Percentiles rank a stretch among this genome's conserved stretches.
Conservation (phyloP, 2,888 invertebrate genomes). For the Torymus tubicola region DNA sequence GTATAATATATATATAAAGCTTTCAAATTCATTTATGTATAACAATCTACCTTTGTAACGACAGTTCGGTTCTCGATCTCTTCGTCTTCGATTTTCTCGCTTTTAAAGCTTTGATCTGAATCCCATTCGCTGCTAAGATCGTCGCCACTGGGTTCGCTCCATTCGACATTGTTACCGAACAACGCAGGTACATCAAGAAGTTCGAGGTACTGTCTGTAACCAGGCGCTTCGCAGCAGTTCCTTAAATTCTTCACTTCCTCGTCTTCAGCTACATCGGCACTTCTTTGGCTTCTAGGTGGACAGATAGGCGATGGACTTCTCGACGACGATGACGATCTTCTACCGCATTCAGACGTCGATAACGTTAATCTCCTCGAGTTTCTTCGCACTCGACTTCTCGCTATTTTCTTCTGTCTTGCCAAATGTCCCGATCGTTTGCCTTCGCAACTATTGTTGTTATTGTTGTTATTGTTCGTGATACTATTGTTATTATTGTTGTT, state of each 20-base stretch:
- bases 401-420: conserved; percentile 62
- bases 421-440: background rate
- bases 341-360: background rate
- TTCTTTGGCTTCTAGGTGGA: conserved; percentile 57
- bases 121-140: conserved; percentile 96
- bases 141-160: conserved; percentile 93
- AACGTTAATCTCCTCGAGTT: conserved; percentile 64
- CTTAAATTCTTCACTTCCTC: conserved; percentile 36
- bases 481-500: background rate
- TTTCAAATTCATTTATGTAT: background rate
- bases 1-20: background rate
- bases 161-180: conserved; percentile 82
- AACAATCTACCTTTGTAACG: conserved; percentile 25
- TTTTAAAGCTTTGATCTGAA: conserved; percentile 79
- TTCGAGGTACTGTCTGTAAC: conserved; percentile 88
- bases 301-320: conserved; percentile 70
- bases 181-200: conserved; percentile 83
- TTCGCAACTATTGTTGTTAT: background rate
- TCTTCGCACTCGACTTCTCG: conserved; percentile 62
- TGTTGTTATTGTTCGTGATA: background rate
- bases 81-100: conserved; percentile 47
- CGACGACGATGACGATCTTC: conserved; percentile 64
- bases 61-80: conserved; percentile 25
- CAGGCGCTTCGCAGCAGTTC: conserved; percentile 70
- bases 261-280: conserved; percentile 62